Conservation (phyloP, 35 echinoderm and acorn worm genomes). For the Chiridota heheva region DNA sequence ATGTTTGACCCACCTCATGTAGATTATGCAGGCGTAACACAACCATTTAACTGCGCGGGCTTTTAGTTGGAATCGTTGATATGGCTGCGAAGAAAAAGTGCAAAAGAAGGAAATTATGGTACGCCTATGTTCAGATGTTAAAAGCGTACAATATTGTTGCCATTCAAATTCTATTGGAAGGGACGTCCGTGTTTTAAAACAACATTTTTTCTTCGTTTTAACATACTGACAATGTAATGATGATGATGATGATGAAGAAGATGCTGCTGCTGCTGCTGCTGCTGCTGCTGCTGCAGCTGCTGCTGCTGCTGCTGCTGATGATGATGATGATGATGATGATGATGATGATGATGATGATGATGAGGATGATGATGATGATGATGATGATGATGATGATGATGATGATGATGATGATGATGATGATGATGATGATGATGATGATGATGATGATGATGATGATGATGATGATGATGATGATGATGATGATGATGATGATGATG, state of each 20-base stretch:
- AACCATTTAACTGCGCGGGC: slow-evolving; percentile 86
- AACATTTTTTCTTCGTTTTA: too few relatives aligned
- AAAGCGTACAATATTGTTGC: not conserved
- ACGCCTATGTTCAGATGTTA: not conserved
- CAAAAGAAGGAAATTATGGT: not conserved
- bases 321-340: slow-evolving; percentile 33
- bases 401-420: not conserved
- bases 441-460: slow-evolving; percentile 6
- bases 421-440: slow-evolving; percentile 13
- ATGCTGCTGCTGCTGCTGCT: not conserved
- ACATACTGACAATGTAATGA: too few relatives aligned
- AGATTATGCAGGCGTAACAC: slow-evolving; percentile 67
- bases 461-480: not conserved
- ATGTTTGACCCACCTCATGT: slow-evolving; percentile 67
- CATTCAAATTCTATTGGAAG: too few relatives aligned
- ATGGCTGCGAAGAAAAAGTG: slow-evolving; percentile 45
- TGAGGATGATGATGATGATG: not conserved
- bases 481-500: not conserved
- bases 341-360: slow-evolving; percentile 24
- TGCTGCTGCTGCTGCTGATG: slow-evolving; percentile 12
- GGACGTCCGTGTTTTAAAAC: too few relatives aligned
- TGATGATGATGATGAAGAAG: not conserved
- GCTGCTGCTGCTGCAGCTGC: not conserved
- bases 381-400: slow-evolving; percentile 10
- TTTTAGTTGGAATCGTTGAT: slow-evolving; percentile 69